Evolutionary conservation across 2,888 invertebrate species (phyloP).

Genomic region (Agonopterix subpropinquella): DNA sequence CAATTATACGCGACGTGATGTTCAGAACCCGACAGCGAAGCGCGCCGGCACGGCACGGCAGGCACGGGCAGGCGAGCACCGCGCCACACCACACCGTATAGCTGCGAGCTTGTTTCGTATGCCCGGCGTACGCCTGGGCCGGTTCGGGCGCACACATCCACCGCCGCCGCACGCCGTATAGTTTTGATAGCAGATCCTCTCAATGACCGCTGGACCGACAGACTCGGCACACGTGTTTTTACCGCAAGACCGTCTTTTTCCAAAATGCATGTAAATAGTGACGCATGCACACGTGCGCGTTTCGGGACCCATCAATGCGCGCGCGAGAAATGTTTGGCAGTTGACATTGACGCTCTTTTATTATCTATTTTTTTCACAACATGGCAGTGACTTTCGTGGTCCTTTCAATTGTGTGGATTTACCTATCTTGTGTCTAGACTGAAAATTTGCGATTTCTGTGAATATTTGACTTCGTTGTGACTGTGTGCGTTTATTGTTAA

Average conservation of each 20-base stretch:
- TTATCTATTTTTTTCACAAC: slow-evolving; percentile 26
- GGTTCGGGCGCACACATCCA: slow-evolving; percentile 63
- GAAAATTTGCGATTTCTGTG: slow-evolving; percentile 10
- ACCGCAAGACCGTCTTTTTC: slow-evolving; percentile 31
- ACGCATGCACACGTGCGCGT: slow-evolving; percentile 43
- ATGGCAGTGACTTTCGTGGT: slow-evolving; percentile 17
- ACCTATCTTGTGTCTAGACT: slow-evolving; percentile 7
- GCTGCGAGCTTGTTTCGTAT: slow-evolving; percentile 61
- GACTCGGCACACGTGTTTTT: slow-evolving; percentile 75
- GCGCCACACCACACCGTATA: slow-evolving; percentile 14
- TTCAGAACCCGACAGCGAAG: slow-evolving; percentile 59
- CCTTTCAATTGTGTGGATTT: slow-evolving; percentile 1
- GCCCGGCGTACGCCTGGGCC: slow-evolving; percentile 55
- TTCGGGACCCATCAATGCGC: slow-evolving; percentile 35
- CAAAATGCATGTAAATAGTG: slow-evolving; percentile 63
- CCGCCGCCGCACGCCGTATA: slow-evolving; percentile 42
- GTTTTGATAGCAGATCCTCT: slow-evolving; percentile 63
- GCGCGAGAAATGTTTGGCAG: slow-evolving; percentile 51
- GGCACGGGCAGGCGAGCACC: slow-evolving; percentile 8
- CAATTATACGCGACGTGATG: slow-evolving; percentile 69
- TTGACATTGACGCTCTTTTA: slow-evolving; percentile 40
- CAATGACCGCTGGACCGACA: slow-evolving; percentile 81
- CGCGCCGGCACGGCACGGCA: slow-evolving; percentile 27
- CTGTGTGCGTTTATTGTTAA: slow-evolving; percentile 7
- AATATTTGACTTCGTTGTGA: slow-evolving; percentile 9